phyloP scores from a whole-genome alignment of 2,797 vertebrate species.

The Ibycter americanus region DNA sequence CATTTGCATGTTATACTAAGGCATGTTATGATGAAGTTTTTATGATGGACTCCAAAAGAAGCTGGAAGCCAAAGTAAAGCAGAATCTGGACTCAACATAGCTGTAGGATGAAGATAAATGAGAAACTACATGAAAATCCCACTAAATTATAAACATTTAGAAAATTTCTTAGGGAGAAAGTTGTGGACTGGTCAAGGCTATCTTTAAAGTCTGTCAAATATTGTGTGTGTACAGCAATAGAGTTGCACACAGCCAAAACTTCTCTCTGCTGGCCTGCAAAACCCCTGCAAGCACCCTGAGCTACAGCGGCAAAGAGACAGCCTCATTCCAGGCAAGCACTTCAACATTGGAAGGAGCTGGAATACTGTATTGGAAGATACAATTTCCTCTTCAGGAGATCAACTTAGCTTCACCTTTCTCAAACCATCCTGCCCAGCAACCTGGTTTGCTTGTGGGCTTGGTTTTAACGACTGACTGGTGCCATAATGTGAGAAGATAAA shows the following conservation, averaged over 20 bases:
- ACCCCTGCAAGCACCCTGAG: neutral
- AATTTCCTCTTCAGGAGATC: neutral
- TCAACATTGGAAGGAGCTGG: accelerated
- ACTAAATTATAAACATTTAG: conserved; percentile 13
- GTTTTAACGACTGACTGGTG: neutral
- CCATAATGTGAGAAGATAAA: neutral
- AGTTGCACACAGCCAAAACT: neutral
- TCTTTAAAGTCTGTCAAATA: neutral
- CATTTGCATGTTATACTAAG: conserved; percentile 59
- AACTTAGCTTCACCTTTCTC: neutral
- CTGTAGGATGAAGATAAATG: conserved; percentile 41
- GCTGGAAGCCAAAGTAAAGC: conserved; percentile 52
- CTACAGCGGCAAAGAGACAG: accelerated
- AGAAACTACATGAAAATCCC: conserved; percentile 33
- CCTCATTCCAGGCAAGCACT: neutral
- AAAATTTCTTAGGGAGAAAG: neutral
- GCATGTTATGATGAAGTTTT: conserved; percentile 60
- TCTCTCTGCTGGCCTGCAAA: neutral
- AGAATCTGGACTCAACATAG: conserved; percentile 8
- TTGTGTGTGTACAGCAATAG: neutral
- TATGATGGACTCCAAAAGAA: conserved; percentile 37
- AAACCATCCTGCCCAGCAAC: neutral
- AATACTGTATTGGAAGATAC: neutral
- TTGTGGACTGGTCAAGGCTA: neutral
- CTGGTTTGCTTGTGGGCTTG: neutral